Evolutionary conservation across 1,140 invertebrate genomes (phyloP), one percentile per base, ranked within the genome.

Genomic region (Brachionus paranguensis): DNA sequence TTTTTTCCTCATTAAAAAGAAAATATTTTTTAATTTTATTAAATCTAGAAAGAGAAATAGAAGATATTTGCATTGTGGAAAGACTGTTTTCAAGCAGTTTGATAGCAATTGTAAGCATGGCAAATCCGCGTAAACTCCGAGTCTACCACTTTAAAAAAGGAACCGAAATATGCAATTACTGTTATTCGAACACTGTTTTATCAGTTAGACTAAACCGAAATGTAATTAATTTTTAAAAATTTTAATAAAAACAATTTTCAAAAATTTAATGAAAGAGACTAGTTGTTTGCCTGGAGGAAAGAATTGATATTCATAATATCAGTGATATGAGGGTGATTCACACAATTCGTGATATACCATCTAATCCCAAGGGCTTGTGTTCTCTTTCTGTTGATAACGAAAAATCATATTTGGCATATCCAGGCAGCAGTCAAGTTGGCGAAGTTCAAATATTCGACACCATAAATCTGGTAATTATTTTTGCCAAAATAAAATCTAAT

Each of bases 371-470:
- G 86, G 97, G 97, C 11, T 90, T 99, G 47, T 96, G 95, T 91
- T 95, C 95, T 81, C 91, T 99, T 3, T 96, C 96, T 53, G 92
- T 92, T 85, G 93, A 93, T 86, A 93, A 93, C 87, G 95, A 97
- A 79, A 94, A 94, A 90, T 97, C 95, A 90, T 97, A 93, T 90
- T 90, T 99, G 84, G 97, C 97, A 12, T 99, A 99, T 92, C 97
- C 97, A 55, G 96, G 96, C 84, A 96, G 94, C 86, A 94, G 93
- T 86, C 93, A 93, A 53, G 94, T 94, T 84, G 96, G 96, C 17
- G 95, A 98, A 92, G 95, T 99, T 65, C 96, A 99, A 90, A 96
- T 99, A 88, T 99, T 99, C 89, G 97, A 99, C 91, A 95, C 95
- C 55, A 93, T 94, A 84, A 96, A 98, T 91, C 91, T 99, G 90